Conservation (phyloP, 2,797 vertebrate species). For the Ambastaia sidthimunki region DNA sequence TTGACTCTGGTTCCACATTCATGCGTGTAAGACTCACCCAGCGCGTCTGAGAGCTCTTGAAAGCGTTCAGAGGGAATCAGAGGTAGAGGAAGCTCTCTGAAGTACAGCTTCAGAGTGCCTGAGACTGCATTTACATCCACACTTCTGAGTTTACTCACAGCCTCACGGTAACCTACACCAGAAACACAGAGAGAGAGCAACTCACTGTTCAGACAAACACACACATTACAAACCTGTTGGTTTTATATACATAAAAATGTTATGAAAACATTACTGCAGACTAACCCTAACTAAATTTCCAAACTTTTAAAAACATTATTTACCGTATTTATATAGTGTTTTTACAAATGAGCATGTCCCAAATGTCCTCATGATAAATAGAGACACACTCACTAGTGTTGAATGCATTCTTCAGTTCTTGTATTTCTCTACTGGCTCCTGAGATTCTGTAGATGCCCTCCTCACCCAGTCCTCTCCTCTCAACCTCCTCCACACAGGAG, state of each 20-base stretch:
- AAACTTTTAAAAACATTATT: too few species aligned
- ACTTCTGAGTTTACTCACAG: constrained; percentile 70
- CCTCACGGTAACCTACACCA: constrained; percentile 74
- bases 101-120: constrained; percentile 78
- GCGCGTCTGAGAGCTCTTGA: constrained; percentile 64
- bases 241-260: neutral
- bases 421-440: constrained; percentile 71
- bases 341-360: neutral
- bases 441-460: constrained; percentile 81
- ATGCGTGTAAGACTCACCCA: constrained; percentile 66
- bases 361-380: neutral
- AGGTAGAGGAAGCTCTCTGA: constrained; percentile 78
- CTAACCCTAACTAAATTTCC: neutral
- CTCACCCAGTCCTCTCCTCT: constrained; percentile 76
- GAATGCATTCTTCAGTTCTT: constrained; percentile 71
- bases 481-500: constrained; percentile 78
- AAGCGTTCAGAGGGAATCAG: constrained; percentile 74
- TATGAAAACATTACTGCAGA: neutral
- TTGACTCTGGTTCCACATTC: neutral
- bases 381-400: constrained; percentile 73
- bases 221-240: neutral
- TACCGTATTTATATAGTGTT: neutral
- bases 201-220: neutral
- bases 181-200: neutral
- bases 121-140: constrained; percentile 76